Base-by-base conservation (phyloP, 1,140 invertebrate genomes). In the Drosophila aff. region DNA sequence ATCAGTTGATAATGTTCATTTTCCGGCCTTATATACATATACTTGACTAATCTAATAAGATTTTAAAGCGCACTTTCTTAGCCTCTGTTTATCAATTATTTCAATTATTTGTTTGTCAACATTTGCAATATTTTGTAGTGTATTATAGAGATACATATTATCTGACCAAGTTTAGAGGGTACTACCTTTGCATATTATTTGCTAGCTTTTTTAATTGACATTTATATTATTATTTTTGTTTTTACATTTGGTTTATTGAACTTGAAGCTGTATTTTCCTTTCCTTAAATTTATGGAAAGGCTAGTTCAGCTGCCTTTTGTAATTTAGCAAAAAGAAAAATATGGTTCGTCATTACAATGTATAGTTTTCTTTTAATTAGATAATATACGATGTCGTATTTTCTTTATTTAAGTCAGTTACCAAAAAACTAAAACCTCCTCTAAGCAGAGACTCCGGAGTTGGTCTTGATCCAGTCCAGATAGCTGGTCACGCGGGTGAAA, bases 401-500 rank as follows among this genome's bases (percentile, higher is more conserved):
- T 36, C 4, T 13, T 38, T 38, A 38, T 38, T 38, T 5, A 38
- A 38, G 11, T 38, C 4, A 11, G 11, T 38, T 38, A 36, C 2
- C 4, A 4, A 36, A 13, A 11, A 36, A 3, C 10, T 38, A 4
- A 13, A 43, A 15, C 15, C 16, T 1, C 10, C 0, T 53, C 16
- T 63, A 63, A 8, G 49, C 61, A 2, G 28, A 49, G 5, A 72
- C 36, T 16, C 64, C 64, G 4, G 69, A 69, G 28, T 72, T 69
- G 16, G 4, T 6, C 67, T 57, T 74, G 49, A 87, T 85, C 68
- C 69, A 82, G 47, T 82, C 65, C 33, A 82, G 40, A 91, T 92
- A 94, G 49, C 91, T 92, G 73, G 93, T 94, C 16, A 94, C 89
- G 5, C 94, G 92, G 16, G 93, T 82, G 78, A 93, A 94, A 8